Conservation (phyloP, 2,888 invertebrate genomes). For the Blera fallax region DNA sequence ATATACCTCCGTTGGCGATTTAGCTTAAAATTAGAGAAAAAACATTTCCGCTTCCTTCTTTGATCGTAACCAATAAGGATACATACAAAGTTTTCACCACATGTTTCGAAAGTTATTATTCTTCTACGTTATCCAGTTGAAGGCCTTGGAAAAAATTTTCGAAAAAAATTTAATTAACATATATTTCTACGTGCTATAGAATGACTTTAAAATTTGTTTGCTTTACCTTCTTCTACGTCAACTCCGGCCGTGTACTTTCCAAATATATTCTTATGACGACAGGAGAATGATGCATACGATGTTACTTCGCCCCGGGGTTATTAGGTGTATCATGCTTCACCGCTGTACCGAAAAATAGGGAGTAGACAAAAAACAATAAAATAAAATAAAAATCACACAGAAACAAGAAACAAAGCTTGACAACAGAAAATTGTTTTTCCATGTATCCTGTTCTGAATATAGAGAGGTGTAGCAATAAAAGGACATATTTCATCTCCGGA, state of each 20-base stretch:
- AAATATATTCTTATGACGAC: neutral
- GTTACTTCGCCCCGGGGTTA: constrained; percentile 1
- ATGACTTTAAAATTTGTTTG: no score
- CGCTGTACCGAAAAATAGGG: constrained; percentile 20
- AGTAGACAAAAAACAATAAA: neutral
- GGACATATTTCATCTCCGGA: neutral
- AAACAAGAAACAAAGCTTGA: constrained; percentile 25
- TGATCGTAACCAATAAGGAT: no score
- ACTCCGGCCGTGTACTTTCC: neutral
- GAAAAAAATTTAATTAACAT: no score
- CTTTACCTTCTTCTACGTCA: neutral
- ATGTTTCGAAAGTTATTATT: no score
- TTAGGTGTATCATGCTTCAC: constrained; percentile 14
- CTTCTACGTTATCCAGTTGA: no score
- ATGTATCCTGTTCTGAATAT: constrained; percentile 6
- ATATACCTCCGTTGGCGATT: no score
- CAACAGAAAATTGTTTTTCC: constrained; percentile 42
- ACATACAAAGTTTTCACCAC: no score
- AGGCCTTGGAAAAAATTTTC: no score
- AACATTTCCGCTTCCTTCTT: no score
- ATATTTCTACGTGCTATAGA: no score
- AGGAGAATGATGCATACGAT: neutral
- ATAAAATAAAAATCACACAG: neutral
- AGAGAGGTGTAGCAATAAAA: constrained; percentile 2
- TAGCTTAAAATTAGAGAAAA: no score